Percentiles rank a stretch among this genome's conserved stretches.
These are phyloP conservation scores for Muscidifurax raptorellus DNA, from an alignment of 1,140 invertebrate genomes.

Conservation along the genomic window DNA sequence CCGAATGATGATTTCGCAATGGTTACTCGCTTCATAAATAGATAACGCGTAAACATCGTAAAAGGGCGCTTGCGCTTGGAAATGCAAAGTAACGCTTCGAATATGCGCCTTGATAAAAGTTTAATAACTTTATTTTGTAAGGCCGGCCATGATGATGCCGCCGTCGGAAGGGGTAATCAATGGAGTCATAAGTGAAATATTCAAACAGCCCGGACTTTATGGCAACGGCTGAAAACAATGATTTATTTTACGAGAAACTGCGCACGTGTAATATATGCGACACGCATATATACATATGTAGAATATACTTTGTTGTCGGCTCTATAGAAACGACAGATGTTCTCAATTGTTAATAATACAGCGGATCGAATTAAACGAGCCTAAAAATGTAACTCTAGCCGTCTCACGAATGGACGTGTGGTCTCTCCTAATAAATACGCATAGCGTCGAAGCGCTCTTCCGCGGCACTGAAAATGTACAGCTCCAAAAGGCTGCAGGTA, in stretches of 20 bases:
- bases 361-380: too few relatives aligned
- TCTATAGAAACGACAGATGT: too few relatives aligned
- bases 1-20: neutral
- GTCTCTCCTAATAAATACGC: too few relatives aligned
- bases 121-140: conserved; percentile 5
- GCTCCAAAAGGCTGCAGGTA: neutral
- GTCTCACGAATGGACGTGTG: too few relatives aligned
- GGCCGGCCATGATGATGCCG: neutral
- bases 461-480: neutral
- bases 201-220: neutral
- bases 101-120: neutral
- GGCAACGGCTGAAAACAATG: neutral
- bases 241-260: neutral
- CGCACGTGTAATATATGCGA: too few relatives aligned
- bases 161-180: neutral
- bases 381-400: too few relatives aligned
- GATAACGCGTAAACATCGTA: neutral
- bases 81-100: neutral
- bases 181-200: neutral
- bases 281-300: too few relatives aligned
- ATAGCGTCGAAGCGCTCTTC: too few relatives aligned
- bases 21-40: conserved; percentile 2
- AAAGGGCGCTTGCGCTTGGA: neutral
- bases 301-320: too few relatives aligned
- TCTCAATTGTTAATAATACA: too few relatives aligned